A percentile compares a stretch with the other conserved stretches of the same genome.
Evolutionary conservation across 2,888 invertebrate genomes (phyloP).

Genomic region (Glaucopsyche alexis): DNA sequence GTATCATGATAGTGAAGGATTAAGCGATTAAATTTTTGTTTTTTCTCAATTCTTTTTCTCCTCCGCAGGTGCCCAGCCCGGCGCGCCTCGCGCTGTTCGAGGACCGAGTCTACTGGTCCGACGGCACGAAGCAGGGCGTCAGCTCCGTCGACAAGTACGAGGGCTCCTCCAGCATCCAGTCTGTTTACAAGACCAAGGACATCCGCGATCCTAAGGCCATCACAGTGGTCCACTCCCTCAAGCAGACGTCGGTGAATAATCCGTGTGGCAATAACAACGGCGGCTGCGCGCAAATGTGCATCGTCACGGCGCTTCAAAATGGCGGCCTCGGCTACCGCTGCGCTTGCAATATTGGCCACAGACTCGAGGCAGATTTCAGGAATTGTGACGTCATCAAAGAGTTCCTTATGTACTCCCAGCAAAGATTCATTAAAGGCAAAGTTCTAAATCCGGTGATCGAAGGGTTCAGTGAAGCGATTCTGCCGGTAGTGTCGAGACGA

Average conservation of each 20-base stretch:
- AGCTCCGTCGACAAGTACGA: constrained; percentile 93
- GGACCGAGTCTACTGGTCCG: constrained; percentile 94
- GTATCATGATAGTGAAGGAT: too few species aligned
- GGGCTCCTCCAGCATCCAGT: constrained; percentile 87
- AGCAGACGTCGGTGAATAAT: constrained; percentile 87
- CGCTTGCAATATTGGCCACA: constrained; percentile 94
- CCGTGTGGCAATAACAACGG: constrained; percentile 94
- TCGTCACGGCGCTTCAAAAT: constrained; percentile 88
- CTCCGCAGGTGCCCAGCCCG: constrained; percentile 87
- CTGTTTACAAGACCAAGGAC: constrained; percentile 89
- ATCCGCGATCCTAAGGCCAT: constrained; percentile 91
- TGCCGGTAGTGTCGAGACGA: constrained; percentile 94
- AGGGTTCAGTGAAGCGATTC: constrained; percentile 96
- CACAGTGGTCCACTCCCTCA: constrained; percentile 88
- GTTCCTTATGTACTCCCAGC: constrained; percentile 97
- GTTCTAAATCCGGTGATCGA: constrained; percentile 92
- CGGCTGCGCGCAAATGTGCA: constrained; percentile 96
- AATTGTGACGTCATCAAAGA: constrained; percentile 91
- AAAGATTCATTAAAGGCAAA: constrained; percentile 96
- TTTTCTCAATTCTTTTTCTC: too few species aligned
- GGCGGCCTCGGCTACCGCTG: constrained; percentile 92
- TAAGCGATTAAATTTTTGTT: too few species aligned
- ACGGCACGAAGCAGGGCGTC: constrained; percentile 92
- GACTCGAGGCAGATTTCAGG: constrained; percentile 85
- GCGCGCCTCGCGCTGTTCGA: constrained; percentile 91